These are phyloP conservation scores for Sisyra nigra DNA, from an alignment of 2,888 invertebrate genomes.

Conservation along the genomic window DNA sequence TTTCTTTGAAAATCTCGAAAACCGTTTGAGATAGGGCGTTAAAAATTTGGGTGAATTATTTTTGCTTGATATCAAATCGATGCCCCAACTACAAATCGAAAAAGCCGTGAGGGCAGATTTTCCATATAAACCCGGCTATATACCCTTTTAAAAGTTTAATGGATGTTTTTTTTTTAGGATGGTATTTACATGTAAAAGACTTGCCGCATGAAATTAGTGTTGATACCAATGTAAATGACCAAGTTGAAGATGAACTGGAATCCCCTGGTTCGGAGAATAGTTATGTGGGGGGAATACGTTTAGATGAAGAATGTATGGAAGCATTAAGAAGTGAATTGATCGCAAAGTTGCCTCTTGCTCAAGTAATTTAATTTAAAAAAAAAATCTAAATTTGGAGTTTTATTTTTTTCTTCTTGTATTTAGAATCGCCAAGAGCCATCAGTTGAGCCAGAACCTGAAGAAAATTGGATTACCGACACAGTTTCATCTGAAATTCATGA, in stretches of 20 bases:
- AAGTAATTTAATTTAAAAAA: constrained; percentile 30
- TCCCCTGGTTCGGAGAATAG: constrained; percentile 15
- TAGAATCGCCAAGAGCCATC: neutral
- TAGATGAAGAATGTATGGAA: constrained; percentile 54
- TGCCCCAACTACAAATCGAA: no score
- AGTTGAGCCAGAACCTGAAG: constrained; percentile 20
- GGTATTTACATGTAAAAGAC: constrained; percentile 28
- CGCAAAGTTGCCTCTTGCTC: constrained; percentile 52
- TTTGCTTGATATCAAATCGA: no score
- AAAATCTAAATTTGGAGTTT: neutral
- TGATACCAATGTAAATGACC: constrained; percentile 14
- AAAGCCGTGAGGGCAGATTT: no score
- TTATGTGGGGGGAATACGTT: constrained; percentile 35
- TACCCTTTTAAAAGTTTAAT: no score
- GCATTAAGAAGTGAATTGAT: constrained; percentile 53
- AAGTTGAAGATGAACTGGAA: constrained; percentile 20
- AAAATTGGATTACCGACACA: constrained; percentile 23
- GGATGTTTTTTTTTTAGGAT: constrained; percentile 23
- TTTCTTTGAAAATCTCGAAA: no score
- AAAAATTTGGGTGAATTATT: no score
- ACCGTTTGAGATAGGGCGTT: no score
- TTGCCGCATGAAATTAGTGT: constrained; percentile 6
- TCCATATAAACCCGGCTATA: no score
- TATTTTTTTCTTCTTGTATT: no score
- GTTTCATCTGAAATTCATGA: constrained; percentile 18